Conservation (phyloP, 2,888 invertebrate species). For the Falcaria lacertinaria region DNA sequence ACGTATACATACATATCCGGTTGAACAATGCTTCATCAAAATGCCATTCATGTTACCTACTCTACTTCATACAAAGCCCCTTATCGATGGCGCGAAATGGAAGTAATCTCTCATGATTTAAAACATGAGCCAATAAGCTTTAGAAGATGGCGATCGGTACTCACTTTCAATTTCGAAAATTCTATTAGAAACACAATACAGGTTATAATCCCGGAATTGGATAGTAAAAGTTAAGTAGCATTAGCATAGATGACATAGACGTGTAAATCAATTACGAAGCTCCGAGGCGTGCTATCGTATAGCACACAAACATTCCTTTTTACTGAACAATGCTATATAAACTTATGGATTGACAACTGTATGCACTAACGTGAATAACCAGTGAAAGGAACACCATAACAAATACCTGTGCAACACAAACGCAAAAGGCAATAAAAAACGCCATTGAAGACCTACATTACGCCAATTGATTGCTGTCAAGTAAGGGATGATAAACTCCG, state of each 20-base stretch:
- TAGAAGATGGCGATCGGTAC: too few species aligned
- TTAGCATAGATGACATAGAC: constrained; percentile 48
- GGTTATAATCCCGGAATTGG: constrained; percentile 11
- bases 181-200: constrained; percentile 7
- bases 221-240: constrained; percentile 23
- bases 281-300: constrained; percentile 30
- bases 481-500: too few species aligned
- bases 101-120: constrained; percentile 20
- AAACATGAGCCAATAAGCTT: constrained; percentile 11
- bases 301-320: constrained; percentile 29
- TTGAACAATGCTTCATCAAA: not conserved
- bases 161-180: not conserved
- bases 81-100: constrained; percentile 15
- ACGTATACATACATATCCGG: too few species aligned
- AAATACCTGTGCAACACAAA: too few species aligned
- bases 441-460: too few species aligned
- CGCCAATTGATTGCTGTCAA: too few species aligned
- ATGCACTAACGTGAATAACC: too few species aligned
- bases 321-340: not conserved
- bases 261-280: constrained; percentile 54
- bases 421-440: too few species aligned
- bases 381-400: too few species aligned
- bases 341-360: too few species aligned
- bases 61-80: too few species aligned
- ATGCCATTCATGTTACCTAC: constrained; percentile 20